Evolutionary conservation across 2,888 invertebrate species (phyloP), one percentile per base, ranked within the genome.

Genomic region (Mongoloraphidia duomilia): DNA sequence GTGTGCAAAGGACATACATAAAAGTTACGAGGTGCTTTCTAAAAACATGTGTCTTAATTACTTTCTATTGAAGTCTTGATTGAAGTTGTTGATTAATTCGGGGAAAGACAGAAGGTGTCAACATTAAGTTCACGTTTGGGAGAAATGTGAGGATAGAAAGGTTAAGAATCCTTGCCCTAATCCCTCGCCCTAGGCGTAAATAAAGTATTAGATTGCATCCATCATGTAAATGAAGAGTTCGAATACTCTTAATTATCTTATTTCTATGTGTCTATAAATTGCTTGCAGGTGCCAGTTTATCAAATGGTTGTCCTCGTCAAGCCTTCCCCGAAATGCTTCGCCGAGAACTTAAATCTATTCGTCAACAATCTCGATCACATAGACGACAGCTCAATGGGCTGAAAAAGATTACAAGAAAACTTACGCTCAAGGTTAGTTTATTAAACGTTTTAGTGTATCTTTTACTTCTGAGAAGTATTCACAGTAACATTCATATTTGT

Each of bases 351-450:
- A 52, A 46, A 34, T 50, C 44, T 34, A 39, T 55, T 11, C 50
- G 50, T 44, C 50, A 52, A 9, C 48, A 50, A 34, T 49, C 53
- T 34, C 47, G 47, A 35, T 12, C 54, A 8, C 63, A 67, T 46
- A 64, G 62, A 49, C 59, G 61, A 35, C 62, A 65, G 43, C 61
- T 66, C 14, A 52, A 54, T 2, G 58, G 59, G 43, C 49, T 65
- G 48, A 64, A 64, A 44, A 64, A 64, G 46, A 63, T 63, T 41
- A 62, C 67, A 2, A 59, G 62, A 41, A 68, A 65, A 60, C 58
- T 70, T 44, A 57, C 56, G 41, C 52, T 57, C 43, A 63, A 63
- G 59, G 64, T 64, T 55, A 55, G 50, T 47, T 12, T 11, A 35
- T 12, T 33, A 37, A 9, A 14, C 33, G 14, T n/a, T 9, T 11